Conservation (phyloP, 2,113 vertebrate species). For the Sakesphorus luctuosus region DNA sequence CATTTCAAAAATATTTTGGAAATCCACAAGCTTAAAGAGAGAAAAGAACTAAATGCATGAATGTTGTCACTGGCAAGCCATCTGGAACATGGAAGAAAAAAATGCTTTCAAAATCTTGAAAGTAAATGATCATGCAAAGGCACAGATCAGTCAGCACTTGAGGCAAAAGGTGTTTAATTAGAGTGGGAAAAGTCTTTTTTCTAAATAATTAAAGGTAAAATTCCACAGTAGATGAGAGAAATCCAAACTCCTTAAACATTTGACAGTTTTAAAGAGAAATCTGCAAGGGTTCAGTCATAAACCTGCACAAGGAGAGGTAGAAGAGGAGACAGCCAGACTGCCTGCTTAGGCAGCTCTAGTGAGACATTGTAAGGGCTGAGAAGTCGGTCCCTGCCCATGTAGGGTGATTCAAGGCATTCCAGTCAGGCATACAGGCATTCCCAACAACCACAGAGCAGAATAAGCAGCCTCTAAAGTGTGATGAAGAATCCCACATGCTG, state of each 20-base stretch:
- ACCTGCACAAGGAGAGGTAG: neutral
- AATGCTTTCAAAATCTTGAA: conserved; percentile 10
- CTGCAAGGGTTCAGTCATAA: neutral
- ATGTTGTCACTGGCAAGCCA: conserved; percentile 6
- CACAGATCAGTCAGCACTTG: neutral
- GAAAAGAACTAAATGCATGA: neutral
- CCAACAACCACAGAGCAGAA: neutral
- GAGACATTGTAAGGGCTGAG: neutral
- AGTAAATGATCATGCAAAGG: neutral
- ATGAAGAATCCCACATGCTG: neutral
- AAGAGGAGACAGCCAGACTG: neutral
- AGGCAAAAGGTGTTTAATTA: conserved; percentile 39
- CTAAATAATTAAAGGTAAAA: conserved; percentile 4
- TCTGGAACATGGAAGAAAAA: neutral
- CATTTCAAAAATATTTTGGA: neutral
- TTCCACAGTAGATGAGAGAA: neutral
- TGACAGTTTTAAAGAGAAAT: neutral
- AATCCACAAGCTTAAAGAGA: conserved; percentile 19
- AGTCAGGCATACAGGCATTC: neutral
- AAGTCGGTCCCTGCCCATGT: neutral
- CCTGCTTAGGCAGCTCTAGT: neutral
- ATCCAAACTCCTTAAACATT: neutral
- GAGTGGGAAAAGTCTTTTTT: conserved; percentile 20
- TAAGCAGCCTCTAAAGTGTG: neutral
- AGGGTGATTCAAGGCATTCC: neutral